Base-by-base conservation (phyloP, 2,888 invertebrate genomes). In the Neoaliturus tenellus region DNA sequence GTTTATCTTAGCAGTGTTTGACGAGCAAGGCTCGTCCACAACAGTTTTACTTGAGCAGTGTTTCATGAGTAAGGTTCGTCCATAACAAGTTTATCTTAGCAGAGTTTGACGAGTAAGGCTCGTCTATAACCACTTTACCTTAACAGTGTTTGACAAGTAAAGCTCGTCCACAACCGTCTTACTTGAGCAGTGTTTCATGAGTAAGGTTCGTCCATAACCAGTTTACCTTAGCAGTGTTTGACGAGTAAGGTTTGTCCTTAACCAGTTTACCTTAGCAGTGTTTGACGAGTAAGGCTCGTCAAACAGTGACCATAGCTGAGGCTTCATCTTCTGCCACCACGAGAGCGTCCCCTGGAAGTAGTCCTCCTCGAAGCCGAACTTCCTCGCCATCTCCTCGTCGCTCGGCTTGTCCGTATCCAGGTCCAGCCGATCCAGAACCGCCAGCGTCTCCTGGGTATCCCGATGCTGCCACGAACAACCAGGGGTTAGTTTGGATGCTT, bases 281-380 rank as follows among this genome's bases (percentile, higher is more conserved):
- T 96, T 96, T 82, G 99, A 99, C 89, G 99, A 99, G 91, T 99
- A 99, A 0, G 99, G 99, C 91, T 99, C 99, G 90, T 99, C 99
- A 91, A 99, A 99, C 84, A 99, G 93, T 48, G 99, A 98, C 99
- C 99, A 99, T 91, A 99, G 97, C 92, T 97, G 97, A 55, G 99
- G 99, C 91, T 99, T 98, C 90, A 97, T 93, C 89, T 96, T 95
- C 92, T 99, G 99, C 99, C 99, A 99, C 96, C 97, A 97, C 85
- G 96, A 96, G 85, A 98, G 93, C 35, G 96, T 96, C 87, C 97
- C 98, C 88, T 95, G 96, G 91, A 95, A 95, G 91, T 98, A 98
- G 90, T 97, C 98, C 89, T 98, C 97, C 91, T 98, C 97, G 92
- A 97, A 96, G 86, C 98, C 99, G 90, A 99, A 99, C 92, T 98